Percentiles rank a stretch among this genome's conserved stretches.
Evolutionary conservation across 2,113 vertebrate genomes (phyloP).

Genomic region (Perccottus glenii): DNA sequence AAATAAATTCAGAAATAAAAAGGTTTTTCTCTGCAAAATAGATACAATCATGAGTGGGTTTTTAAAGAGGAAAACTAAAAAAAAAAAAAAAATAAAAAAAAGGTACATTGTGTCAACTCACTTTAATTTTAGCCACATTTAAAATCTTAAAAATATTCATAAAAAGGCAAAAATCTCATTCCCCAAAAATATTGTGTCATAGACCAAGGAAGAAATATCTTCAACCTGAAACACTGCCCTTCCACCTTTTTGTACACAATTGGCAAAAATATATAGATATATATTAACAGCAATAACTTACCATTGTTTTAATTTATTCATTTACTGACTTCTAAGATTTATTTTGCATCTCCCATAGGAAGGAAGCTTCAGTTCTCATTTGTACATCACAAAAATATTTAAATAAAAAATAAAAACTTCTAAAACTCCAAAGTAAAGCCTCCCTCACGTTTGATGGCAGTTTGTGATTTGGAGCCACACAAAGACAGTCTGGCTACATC

Average conservation of each 20-base stretch:
- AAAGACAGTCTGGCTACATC: constrained; percentile 80
- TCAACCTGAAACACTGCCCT: constrained; percentile 77
- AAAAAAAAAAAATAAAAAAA: constrained; percentile 70
- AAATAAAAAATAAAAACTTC: constrained; percentile 84
- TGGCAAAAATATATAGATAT: constrained; percentile 84
- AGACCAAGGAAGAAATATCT: constrained; percentile 80
- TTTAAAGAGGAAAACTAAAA: constrained; percentile 61
- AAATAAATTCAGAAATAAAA: constrained; percentile 66
- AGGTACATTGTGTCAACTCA: constrained; percentile 72
- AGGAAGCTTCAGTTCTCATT: constrained; percentile 81
- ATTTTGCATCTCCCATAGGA: constrained; percentile 88
- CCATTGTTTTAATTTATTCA: constrained; percentile 92
- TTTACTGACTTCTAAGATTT: constrained; percentile 76
- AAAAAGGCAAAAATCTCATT: constrained; percentile 82
- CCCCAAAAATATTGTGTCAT: constrained; percentile 83
- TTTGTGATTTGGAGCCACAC: constrained; percentile 60
- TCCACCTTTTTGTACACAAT: constrained; percentile 81
- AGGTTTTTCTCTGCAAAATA: constrained; percentile 75
- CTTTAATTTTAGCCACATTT: constrained; percentile 80
- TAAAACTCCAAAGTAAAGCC: constrained; percentile 73
- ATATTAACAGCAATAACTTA: constrained; percentile 89
- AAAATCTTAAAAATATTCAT: constrained; percentile 84
- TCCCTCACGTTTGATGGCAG: constrained; percentile 53
- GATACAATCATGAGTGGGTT: constrained; percentile 75
- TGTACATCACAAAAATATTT: constrained; percentile 84